A percentile compares a stretch with the other conserved stretches of the same genome.
Evolutionary conservation across 1,140 invertebrate species (phyloP).

Genomic region (Homalodisca vitripennis): DNA sequence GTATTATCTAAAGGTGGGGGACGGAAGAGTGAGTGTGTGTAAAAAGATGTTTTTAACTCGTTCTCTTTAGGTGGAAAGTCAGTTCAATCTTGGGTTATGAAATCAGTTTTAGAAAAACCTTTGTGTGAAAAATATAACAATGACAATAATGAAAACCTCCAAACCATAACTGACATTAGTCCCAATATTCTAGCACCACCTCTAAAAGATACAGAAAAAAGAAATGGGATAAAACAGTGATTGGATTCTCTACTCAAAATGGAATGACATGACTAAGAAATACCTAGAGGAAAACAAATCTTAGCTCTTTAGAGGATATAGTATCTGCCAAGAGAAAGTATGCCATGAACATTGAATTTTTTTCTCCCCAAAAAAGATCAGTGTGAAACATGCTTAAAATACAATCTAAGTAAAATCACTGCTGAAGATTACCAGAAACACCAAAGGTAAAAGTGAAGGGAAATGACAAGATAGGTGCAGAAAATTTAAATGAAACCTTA

Average conservation of each 20-base stretch:
- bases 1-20: slow-evolving; percentile 27
- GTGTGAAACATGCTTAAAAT: slow-evolving; percentile 27
- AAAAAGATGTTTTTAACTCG: slow-evolving; percentile 33
- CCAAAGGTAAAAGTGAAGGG: slow-evolving; percentile 37
- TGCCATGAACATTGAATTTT: slow-evolving; percentile 18
- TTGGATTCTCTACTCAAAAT: slow-evolving; percentile 17
- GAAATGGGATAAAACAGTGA: slow-evolving; percentile 14
- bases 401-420: slow-evolving; percentile 26
- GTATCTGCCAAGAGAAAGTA: slow-evolving; percentile 25
- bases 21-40: slow-evolving; percentile 28
- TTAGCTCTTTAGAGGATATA: slow-evolving; percentile 15
- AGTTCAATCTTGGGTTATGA: slow-evolving; percentile 29
- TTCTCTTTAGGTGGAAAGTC: slow-evolving; percentile 32
- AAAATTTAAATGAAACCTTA: slow-evolving; percentile 34
- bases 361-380: slow-evolving; percentile 28
- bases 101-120: neutral
- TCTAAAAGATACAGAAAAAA: slow-evolving; percentile 11
- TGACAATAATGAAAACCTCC: neutral
- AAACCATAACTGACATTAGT: slow-evolving; percentile 13
- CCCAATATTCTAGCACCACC: neutral
- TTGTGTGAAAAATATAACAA: neutral
- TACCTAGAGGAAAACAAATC: slow-evolving; percentile 28
- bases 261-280: slow-evolving; percentile 16
- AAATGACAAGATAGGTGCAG: slow-evolving; percentile 38
- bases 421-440: slow-evolving; percentile 38